These are phyloP conservation scores for Diadegma fenestrale DNA, from an alignment of 2,888 invertebrate species.

Conservation along the genomic window DNA sequence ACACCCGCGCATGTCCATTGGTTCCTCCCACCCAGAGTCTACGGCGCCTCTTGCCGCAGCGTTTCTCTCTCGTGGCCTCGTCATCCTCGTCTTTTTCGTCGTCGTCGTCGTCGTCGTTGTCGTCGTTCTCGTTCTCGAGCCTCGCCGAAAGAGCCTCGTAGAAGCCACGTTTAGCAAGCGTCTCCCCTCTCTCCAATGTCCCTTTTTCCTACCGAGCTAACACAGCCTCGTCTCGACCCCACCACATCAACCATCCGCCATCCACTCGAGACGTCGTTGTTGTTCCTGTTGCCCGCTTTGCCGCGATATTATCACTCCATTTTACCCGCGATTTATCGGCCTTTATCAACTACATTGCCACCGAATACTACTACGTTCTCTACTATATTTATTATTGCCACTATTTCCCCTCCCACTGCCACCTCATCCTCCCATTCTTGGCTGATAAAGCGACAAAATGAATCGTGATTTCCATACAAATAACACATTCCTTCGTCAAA, in stretches of 20 bases:
- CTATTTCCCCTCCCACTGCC: slow-evolving; percentile 11
- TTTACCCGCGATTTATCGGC: slow-evolving; percentile 83
- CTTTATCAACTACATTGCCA: slow-evolving; percentile 82
- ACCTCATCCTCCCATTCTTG: neutral
- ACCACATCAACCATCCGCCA: slow-evolving; percentile 69
- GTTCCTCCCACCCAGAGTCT: slow-evolving; percentile 83
- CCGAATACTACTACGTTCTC: slow-evolving; percentile 63
- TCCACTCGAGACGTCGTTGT: slow-evolving; percentile 63
- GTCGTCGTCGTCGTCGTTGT: slow-evolving; percentile 68
- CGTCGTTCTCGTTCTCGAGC: slow-evolving; percentile 63
- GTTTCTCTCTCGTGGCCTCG: slow-evolving; percentile 65
- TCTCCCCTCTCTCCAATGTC: slow-evolving; percentile 73
- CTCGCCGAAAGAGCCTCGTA: slow-evolving; percentile 66
- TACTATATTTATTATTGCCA: slow-evolving; percentile 46
- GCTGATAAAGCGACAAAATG: slow-evolving; percentile 39
- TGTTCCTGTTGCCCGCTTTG: slow-evolving; percentile 71
- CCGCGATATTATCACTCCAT: slow-evolving; percentile 82
- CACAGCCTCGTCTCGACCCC: slow-evolving; percentile 61
- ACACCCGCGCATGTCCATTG: slow-evolving; percentile 87
- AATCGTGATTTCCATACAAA: slow-evolving; percentile 27
- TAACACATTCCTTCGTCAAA: slow-evolving; percentile 19
- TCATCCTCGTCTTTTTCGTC: slow-evolving; percentile 67
- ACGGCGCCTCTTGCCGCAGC: slow-evolving; percentile 73
- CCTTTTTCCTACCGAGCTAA: slow-evolving; percentile 62
- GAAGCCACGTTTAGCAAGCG: slow-evolving; percentile 71